Conservation (phyloP, 1,140 invertebrate species). For the Charaxes varanes region DNA sequence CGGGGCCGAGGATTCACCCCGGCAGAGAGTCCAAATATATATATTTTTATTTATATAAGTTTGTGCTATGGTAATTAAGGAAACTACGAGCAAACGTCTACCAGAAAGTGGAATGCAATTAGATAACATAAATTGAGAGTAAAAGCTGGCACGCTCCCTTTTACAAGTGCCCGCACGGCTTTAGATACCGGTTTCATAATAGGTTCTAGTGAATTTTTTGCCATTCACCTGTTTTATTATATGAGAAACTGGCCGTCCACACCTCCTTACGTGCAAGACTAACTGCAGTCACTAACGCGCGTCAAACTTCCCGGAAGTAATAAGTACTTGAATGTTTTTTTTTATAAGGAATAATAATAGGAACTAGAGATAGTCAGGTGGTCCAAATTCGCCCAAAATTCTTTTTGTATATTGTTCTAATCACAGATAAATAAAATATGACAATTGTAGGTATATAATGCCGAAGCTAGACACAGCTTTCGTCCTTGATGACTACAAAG, state of each 20-base stretch:
- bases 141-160: constrained; percentile 61
- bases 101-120: constrained; percentile 46
- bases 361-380: too few species aligned
- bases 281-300: constrained; percentile 33
- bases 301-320: constrained; percentile 24
- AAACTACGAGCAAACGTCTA: constrained; percentile 14
- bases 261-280: constrained; percentile 25
- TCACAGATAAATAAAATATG: too few species aligned
- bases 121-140: constrained; percentile 62
- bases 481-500: too few species aligned
- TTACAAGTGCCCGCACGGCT: constrained; percentile 32
- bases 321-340: too few species aligned
- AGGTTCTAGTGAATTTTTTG: constrained; percentile 57
- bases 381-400: too few species aligned
- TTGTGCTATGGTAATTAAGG: constrained; percentile 9
- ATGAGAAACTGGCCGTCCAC: constrained; percentile 27
- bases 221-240: constrained; percentile 53
- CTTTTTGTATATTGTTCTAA: too few species aligned
- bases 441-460: too few species aligned
- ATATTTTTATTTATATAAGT: too few species aligned
- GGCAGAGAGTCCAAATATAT: too few species aligned
- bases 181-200: constrained; percentile 55
- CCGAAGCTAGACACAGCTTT: too few species aligned
- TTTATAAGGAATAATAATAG: too few species aligned
- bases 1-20: too few species aligned